Conservation (phyloP, 1,140 invertebrate genomes). For the Nephotettix cincticeps region DNA sequence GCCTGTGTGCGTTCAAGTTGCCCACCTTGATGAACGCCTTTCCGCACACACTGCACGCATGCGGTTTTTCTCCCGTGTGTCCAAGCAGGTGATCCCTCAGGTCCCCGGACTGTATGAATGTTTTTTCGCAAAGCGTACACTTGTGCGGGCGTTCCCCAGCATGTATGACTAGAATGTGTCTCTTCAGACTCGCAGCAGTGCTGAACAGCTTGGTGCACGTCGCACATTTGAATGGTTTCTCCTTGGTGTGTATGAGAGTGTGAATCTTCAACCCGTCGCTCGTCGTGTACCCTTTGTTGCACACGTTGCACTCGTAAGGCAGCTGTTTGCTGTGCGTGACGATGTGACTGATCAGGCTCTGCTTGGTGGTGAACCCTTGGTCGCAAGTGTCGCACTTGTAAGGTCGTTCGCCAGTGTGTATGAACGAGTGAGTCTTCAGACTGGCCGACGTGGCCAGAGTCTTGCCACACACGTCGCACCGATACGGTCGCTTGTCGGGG, state of each 20-base stretch:
- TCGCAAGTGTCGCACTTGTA: conserved; percentile 26
- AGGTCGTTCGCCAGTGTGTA: conserved; percentile 22
- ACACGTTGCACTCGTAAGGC: too few species aligned
- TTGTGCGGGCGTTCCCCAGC: too few species aligned
- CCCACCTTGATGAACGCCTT: conserved; percentile 71
- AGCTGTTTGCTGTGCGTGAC: too few species aligned
- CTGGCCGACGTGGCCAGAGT: neutral
- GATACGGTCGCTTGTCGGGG: conserved; percentile 5
- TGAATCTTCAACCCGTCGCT: too few species aligned
- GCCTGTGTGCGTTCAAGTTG: conserved; percentile 52
- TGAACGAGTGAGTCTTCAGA: conserved; percentile 18
- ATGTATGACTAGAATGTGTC: too few species aligned
- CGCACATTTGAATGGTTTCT: too few species aligned
- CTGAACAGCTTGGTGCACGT: too few species aligned
- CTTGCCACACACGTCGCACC: conserved; percentile 7
- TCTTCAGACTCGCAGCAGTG: too few species aligned
- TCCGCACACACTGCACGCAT: conserved; percentile 62
- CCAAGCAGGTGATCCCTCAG: conserved; percentile 3
- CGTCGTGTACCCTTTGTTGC: too few species aligned
- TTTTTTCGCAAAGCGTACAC: neutral
- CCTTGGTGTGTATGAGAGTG: too few species aligned
- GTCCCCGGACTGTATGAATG: neutral
- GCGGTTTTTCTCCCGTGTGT: conserved; percentile 48
- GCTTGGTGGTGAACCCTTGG: neutral
- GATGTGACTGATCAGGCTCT: too few species aligned